Conservation (phyloP, 53 echinoderm and acorn worm genomes). For the Hippasteria phrygiana region DNA sequence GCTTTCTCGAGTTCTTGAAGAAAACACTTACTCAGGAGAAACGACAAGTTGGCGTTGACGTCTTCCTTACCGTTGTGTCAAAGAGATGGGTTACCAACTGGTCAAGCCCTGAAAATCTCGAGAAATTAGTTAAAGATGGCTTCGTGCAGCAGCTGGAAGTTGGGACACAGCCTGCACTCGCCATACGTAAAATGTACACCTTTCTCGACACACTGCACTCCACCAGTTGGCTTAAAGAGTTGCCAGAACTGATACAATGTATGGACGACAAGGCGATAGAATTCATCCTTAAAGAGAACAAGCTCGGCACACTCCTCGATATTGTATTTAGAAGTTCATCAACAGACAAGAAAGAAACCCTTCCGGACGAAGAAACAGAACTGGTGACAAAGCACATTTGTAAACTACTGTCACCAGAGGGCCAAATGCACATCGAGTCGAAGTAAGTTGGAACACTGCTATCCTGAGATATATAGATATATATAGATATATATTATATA, state of each 20-base stretch:
- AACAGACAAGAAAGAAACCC: not conserved
- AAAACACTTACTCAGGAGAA: conserved; percentile 20
- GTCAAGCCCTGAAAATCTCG: conserved; percentile 7
- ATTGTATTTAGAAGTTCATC: not conserved
- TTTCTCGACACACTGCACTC: conserved; percentile 24
- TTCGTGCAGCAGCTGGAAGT: not conserved
- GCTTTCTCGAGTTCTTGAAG: not conserved
- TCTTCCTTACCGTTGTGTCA: not conserved
- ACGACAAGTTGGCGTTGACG: not conserved
- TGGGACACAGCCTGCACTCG: not conserved
- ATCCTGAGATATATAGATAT: too few species aligned
- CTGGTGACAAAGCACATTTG: not conserved
- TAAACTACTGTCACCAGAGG: conserved; percentile 17
- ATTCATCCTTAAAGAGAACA: not conserved
- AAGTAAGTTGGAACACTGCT: not conserved
- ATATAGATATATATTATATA: too few species aligned
- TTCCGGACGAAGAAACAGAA: not conserved
- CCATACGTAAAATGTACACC: not conserved
- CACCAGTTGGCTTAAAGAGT: not conserved
- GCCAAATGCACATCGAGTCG: not conserved
- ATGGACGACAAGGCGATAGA: not conserved
- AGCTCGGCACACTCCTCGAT: not conserved
- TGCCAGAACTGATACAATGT: not conserved
- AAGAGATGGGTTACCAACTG: conserved; percentile 34
- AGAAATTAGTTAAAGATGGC: not conserved